Evolutionary conservation across 2,888 invertebrate species (phyloP).

Genomic region (Idaea aversata): DNA sequence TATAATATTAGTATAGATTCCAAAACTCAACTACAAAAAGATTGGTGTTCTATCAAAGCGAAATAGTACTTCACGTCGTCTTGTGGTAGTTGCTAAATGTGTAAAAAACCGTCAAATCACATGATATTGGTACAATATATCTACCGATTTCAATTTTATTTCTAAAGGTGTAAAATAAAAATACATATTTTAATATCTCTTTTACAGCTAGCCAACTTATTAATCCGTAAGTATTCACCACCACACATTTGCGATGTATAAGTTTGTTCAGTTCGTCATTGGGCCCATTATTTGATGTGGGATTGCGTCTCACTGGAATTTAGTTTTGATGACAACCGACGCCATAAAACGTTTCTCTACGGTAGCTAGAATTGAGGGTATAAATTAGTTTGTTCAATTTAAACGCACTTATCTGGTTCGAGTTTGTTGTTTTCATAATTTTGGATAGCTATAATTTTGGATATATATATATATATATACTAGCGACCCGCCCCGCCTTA

Average conservation of each 20-base stretch:
- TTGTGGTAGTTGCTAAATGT: too few relatives aligned
- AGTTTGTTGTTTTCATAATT: neutral
- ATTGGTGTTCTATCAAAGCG: too few relatives aligned
- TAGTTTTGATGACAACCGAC: constrained; percentile 64
- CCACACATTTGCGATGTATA: constrained; percentile 42
- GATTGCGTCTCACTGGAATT: constrained; percentile 63
- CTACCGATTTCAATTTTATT: neutral
- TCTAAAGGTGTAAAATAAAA: neutral
- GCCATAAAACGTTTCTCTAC: constrained; percentile 23
- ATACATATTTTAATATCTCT: neutral
- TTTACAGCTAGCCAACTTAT: neutral
- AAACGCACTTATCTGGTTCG: neutral
- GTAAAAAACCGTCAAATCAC: too few relatives aligned
- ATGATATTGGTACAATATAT: too few relatives aligned
- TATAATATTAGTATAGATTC: too few relatives aligned
- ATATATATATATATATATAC: neutral
- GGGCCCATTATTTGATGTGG: constrained; percentile 70
- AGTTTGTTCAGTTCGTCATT: constrained; percentile 69
- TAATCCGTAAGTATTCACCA: constrained; percentile 33
- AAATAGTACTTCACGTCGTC: too few relatives aligned
- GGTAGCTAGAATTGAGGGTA: constrained; percentile 44
- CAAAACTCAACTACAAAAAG: too few relatives aligned
- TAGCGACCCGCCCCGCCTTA: too few relatives aligned
- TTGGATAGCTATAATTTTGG: neutral
- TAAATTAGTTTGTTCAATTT: constrained; percentile 37